Percentiles rank a stretch among this genome's conserved stretches.
Evolutionary conservation across 2,797 vertebrate species (phyloP).

Genomic region (Lates japonicus): DNA sequence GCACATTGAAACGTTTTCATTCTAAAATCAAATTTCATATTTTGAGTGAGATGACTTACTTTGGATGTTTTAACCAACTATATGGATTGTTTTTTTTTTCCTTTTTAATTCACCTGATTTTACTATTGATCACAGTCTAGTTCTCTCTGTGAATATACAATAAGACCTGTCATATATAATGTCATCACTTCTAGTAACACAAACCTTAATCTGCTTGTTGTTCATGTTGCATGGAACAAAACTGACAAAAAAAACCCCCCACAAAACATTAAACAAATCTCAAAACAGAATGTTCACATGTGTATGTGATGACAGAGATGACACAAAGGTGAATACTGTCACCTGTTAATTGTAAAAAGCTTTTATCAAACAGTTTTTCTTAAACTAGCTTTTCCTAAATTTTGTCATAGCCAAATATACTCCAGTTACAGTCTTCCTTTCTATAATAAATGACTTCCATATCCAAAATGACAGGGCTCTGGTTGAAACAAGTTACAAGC

Average conservation of each 20-base stretch:
- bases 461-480: neutral
- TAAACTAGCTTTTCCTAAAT: neutral
- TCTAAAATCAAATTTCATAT: neutral
- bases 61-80: constrained; percentile 16
- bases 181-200: neutral
- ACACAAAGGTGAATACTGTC: neutral
- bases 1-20: neutral
- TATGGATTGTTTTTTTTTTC: constrained; percentile 6
- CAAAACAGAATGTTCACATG: neutral
- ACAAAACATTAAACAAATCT: neutral
- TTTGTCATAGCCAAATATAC: neutral
- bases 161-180: constrained; percentile 11
- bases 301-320: neutral
- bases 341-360: neutral
- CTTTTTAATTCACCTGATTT: neutral
- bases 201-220: neutral
- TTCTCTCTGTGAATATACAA: constrained; percentile 13
- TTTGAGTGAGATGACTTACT: constrained; percentile 3
- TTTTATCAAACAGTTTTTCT: neutral
- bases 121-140: constrained; percentile 27
- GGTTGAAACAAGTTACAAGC: neutral
- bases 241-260: neutral
- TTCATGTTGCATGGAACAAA: neutral
- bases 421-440: neutral
- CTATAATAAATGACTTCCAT: neutral